Percentiles rank a stretch among this genome's conserved stretches.
Conservation (phyloP, 2,113 vertebrate genomes). For the Centropus unirufus region DNA sequence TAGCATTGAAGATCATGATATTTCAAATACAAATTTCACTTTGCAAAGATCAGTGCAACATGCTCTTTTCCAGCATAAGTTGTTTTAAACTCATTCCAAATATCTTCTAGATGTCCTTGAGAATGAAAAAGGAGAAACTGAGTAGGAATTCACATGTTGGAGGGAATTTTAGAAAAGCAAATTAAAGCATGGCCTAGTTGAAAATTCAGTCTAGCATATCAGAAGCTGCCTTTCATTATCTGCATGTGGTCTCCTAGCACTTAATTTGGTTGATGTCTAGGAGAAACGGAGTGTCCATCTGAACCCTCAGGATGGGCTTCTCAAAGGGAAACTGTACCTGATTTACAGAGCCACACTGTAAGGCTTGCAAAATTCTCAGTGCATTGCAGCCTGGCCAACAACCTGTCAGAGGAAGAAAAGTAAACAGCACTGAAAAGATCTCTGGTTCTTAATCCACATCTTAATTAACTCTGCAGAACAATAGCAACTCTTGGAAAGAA, state of each 20-base stretch:
- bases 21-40: neutral
- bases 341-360: neutral
- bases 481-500: neutral
- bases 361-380: neutral
- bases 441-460: neutral
- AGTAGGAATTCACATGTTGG: neutral
- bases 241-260: neutral
- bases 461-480: slow-evolving; percentile 6
- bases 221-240: neutral
- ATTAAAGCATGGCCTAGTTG: neutral
- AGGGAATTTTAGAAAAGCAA: neutral
- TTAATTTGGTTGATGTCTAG: neutral
- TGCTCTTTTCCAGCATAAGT: neutral
- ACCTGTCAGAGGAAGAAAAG: neutral
- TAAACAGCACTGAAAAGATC: neutral
- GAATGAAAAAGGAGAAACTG: neutral
- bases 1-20: neutral
- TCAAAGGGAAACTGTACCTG: neutral
- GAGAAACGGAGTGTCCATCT: neutral
- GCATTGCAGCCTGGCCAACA: neutral
- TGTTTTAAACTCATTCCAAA: neutral
- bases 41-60: neutral
- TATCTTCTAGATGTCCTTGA: neutral
- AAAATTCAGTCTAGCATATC: neutral
- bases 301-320: neutral